Evolutionary conservation across 2,888 invertebrate genomes (phyloP).

Genomic region (Lissonota sp.): DNA sequence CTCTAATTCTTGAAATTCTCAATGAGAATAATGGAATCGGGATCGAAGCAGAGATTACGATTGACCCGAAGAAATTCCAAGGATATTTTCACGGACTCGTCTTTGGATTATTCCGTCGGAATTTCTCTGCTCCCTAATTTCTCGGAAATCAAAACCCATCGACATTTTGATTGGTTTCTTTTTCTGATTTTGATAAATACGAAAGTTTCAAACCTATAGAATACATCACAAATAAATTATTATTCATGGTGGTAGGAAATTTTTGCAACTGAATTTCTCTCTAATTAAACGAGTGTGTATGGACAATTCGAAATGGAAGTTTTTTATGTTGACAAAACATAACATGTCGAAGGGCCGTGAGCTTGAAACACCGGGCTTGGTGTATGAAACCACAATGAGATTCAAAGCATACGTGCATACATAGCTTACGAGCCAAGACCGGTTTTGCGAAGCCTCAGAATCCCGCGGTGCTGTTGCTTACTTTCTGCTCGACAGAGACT

Average conservation of each 20-base stretch:
- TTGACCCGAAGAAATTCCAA: background rate
- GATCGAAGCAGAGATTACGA: background rate
- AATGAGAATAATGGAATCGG: background rate
- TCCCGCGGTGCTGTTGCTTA: constrained; percentile 12
- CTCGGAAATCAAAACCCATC: background rate
- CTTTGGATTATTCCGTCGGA: constrained; percentile 12
- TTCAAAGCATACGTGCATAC: constrained; percentile 1
- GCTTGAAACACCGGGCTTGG: constrained; percentile 6
- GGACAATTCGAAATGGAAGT: too few relatives aligned
- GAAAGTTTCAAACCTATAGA: too few relatives aligned
- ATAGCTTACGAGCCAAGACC: constrained; percentile 14
- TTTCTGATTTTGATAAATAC: too few relatives aligned
- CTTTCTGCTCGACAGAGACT: constrained; percentile 22
- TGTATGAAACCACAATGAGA: constrained; percentile 11
- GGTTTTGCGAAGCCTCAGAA: constrained; percentile 24
- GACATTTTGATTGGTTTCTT: background rate
- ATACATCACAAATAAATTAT: too few relatives aligned
- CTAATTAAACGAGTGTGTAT: too few relatives aligned
- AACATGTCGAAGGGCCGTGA: constrained; percentile 12
- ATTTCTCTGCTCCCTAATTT: background rate
- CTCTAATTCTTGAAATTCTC: constrained; percentile 8
- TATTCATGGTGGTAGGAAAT: too few relatives aligned
- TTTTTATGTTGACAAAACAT: too few relatives aligned
- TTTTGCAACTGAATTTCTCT: too few relatives aligned
- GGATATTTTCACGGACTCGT: background rate